Evolutionary conservation across 2,888 invertebrate species (phyloP), one percentile per base, ranked within the genome.

Genomic region (Dasysyrphus tricinctus): DNA sequence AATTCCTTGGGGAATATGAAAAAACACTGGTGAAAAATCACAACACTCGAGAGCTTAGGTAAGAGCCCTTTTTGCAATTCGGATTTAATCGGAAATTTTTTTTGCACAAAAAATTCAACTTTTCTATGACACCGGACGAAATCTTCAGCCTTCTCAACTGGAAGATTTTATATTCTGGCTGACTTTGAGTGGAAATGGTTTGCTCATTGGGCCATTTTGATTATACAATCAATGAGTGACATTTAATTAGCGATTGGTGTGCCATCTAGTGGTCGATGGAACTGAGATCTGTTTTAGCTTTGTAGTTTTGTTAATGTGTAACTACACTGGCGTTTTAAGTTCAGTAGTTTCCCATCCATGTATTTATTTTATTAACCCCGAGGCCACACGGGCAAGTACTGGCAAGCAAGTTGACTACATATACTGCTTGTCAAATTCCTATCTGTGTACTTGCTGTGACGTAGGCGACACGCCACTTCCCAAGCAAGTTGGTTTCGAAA

Each of bases 81-180:
- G 67, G 51, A 51, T 65, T 69, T 77, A 32, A 32, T 67, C 24
- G 69, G 54, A 67, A 56, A 54, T 49, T 63, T 67, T 51, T 19
- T 63, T 65, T 73, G 56, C 47, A 69, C 5, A 69, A 39, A 19
- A 80, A 72, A 49, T 63, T 32, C n/a, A 74, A 16, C 19, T 67
- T 67, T 67, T 32, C 8, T 59, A 32, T 49, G 72, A 83, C 76
- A 80, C 81, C 80, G 77, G 61, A 78, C 49, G 42, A 89, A 91
- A 92, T 91, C 92, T 92, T 92, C 92, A 92, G 92, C 92, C 92
- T 90, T 92, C 92, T 92, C 90, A 92, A 91, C 92, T 92, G 92
- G 92, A 92, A 92, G 92, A 92, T 92, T 90, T 90, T 89, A 88
- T 89, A 90, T 90, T 89, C 90, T 91, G 90, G 90, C 89, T 91